These are phyloP conservation scores for Hemibagrus wyckioides DNA, from an alignment of 2,113 vertebrate species.

Conservation along the genomic window DNA sequence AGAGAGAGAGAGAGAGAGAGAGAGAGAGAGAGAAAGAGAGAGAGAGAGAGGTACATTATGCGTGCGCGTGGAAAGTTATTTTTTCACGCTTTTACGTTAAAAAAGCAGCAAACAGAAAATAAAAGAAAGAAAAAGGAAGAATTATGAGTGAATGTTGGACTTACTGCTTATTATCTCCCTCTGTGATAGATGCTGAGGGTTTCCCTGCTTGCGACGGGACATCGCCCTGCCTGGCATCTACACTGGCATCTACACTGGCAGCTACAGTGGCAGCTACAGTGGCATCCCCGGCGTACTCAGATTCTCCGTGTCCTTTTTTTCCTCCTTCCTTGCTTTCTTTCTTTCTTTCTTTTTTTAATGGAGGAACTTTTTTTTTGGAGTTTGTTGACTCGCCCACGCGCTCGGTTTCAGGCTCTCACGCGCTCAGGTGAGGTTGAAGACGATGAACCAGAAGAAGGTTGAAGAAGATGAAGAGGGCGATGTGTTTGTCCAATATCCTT, in stretches of 20 bases:
- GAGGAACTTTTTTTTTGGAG: neutral
- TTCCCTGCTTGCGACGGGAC: conserved; percentile 99
- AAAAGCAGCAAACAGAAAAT: neutral
- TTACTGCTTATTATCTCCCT: conserved; percentile 93
- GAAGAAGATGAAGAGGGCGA: neutral
- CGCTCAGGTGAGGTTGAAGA: conserved; percentile 18
- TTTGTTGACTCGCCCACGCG: neutral
- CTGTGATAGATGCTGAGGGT: conserved; percentile 98
- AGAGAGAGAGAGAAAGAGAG: neutral
- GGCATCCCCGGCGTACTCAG: conserved; percentile 87
- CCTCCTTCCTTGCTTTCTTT: conserved; percentile 50
- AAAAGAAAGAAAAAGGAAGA: neutral
- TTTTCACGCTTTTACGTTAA: neutral
- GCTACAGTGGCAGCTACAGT: conserved; percentile 85
- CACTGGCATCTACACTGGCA: conserved; percentile 89
- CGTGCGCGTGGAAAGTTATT: neutral
- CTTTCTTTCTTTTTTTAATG: conserved; percentile 59
- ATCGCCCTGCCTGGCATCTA: conserved; percentile 99
- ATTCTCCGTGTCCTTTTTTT: conserved; percentile 62
- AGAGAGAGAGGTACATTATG: neutral
- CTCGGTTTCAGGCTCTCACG: neutral
- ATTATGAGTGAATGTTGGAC: conserved; percentile 58
- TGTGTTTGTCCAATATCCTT: conserved; percentile 26
- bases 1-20: neutral
- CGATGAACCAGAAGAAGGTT: neutral